Evolutionary conservation across 2,888 invertebrate species (phyloP), one percentile per base, ranked within the genome.

Genomic region (Druceiella hillmani): DNA sequence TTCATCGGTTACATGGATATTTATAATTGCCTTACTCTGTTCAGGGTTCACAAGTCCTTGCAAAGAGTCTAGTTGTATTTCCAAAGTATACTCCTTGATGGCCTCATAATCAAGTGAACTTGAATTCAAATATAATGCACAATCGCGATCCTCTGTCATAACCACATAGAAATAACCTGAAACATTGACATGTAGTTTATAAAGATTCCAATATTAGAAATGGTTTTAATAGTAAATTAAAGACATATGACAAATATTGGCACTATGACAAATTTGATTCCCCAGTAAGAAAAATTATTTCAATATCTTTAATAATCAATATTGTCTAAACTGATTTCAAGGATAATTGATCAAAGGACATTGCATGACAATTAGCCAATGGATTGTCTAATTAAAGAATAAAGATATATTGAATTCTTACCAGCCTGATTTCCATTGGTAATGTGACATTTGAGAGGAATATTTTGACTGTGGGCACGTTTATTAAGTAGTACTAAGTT

Each of bases 31-130:
- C 13, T 76, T 75, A 50, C 83, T 84, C 45, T 78, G 79, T 25
- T 83, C 81, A 1, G 83, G 83, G 60, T 88, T 89, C 15, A 90
- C 79, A 3, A 87, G 75, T 2, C 89, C 90, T 45, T 87, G 81
- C 16, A 87, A 74, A 0, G 91, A 88, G 47, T 84, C 81, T 1
- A 93, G 67, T 50, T 82, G 79, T 7, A 94, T 75, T 57, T 84
- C 83, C 27, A 91, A 62, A 2, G 78, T 75, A 54, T 89, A 91
- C 43, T 80, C 77, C 6, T 79, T 78, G 14, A 78, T 71, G 0
- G 73, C 76, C 62, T 94, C 94, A 56, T 79, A 90, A 59, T 94
- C 93, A 17, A 94, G 62, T 1, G 74, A 67, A 24, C 77, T 78
- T 17, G 76, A 73, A 53, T 79, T 81, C 14, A 93, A 65, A 51